phyloP scores from a whole-genome alignment of 1,140 invertebrate genomes.

The Vanessa tameamea region DNA sequence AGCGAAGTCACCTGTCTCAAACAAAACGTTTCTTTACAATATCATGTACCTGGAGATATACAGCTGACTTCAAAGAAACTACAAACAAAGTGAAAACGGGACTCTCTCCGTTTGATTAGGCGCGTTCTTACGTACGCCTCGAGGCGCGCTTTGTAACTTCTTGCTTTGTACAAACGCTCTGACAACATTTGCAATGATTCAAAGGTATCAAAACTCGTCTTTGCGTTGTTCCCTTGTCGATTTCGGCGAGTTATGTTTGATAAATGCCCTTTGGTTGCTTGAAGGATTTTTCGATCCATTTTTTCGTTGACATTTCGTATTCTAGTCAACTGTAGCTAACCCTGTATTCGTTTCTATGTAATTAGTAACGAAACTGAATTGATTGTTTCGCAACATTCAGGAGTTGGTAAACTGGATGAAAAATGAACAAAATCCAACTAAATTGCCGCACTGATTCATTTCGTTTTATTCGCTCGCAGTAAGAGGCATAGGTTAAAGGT shows the following conservation, averaged over 20 bases:
- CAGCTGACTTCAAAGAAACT: conserved; percentile 60
- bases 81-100: conserved; percentile 56
- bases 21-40: conserved; percentile 25
- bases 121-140: conserved; percentile 52
- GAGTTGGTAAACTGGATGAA: neutral
- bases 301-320: neutral
- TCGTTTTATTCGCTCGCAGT: conserved; percentile 21
- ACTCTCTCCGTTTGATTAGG: conserved; percentile 64
- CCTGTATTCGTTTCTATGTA: neutral
- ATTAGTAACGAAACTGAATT: neutral
- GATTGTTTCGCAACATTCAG: neutral
- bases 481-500: conserved; percentile 30
- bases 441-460: conserved; percentile 19
- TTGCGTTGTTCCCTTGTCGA: conserved; percentile 50
- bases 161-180: conserved; percentile 40
- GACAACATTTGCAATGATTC: conserved; percentile 34
- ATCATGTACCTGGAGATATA: conserved; percentile 28
- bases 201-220: conserved; percentile 21
- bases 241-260: conserved; percentile 22
- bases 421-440: conserved; percentile 20
- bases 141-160: conserved; percentile 55
- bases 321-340: neutral
- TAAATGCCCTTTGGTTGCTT: neutral
- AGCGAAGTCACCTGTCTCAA: conserved; percentile 15
- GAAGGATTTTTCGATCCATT: neutral